These are phyloP conservation scores for Gallinago undulata DNA, from an alignment of 2,113 vertebrate species.

Conservation along the genomic window DNA sequence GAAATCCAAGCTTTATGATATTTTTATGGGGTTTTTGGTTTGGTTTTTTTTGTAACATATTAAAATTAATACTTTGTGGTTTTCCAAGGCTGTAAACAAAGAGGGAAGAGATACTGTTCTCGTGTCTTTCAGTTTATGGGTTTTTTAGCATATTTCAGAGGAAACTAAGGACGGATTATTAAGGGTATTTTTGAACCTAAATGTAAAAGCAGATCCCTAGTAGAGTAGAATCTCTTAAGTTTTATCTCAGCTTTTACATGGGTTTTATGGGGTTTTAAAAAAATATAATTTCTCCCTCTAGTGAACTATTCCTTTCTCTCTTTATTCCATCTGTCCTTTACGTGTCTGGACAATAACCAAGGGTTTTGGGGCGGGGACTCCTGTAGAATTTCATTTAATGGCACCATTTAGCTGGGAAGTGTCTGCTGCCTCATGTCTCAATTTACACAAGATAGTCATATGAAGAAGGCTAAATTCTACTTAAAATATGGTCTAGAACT, in stretches of 20 bases:
- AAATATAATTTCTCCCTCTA: neutral
- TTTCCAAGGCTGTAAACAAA: neutral
- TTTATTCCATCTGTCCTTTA: neutral
- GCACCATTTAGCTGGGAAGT: neutral
- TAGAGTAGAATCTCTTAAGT: neutral
- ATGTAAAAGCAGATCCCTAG: neutral
- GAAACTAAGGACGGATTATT: neutral
- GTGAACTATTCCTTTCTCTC: neutral
- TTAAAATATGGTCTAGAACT: neutral
- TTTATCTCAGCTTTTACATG: neutral
- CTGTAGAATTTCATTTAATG: neutral
- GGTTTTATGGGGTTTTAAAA: neutral
- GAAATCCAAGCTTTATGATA: neutral
- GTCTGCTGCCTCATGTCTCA: neutral
- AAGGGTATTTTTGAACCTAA: neutral
- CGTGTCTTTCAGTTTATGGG: neutral
- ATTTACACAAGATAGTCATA: neutral
- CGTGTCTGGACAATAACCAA: neutral
- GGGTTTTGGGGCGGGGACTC: neutral
- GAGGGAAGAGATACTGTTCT: neutral
- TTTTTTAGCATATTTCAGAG: neutral
- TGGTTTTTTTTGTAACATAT: rapidly evolving
- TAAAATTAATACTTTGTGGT: neutral
- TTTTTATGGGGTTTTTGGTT: neutral
- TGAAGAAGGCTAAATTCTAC: neutral